Conservation (phyloP, 2,888 invertebrate genomes). For the Perizoma flavofasciatum region DNA sequence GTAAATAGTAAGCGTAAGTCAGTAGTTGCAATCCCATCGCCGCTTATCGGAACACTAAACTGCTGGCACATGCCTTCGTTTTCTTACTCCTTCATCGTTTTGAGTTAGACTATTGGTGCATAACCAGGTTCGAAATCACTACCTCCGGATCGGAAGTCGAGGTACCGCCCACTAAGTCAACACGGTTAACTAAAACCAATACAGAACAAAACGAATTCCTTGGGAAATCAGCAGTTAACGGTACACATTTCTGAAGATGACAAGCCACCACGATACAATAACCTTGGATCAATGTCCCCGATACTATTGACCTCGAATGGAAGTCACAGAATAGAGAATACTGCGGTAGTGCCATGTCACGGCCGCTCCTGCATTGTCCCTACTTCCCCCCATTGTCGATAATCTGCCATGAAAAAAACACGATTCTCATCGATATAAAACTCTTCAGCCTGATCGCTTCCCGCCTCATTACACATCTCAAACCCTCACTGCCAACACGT, state of each 20-base stretch:
- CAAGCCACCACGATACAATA: slow-evolving; percentile 42
- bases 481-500: slow-evolving; percentile 50
- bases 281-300: slow-evolving; percentile 60
- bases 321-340: neutral
- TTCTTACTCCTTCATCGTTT: no score
- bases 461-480: slow-evolving; percentile 59
- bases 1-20: no score
- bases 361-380: slow-evolving; percentile 56
- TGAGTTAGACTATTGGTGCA: no score
- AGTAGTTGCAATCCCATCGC: no score
- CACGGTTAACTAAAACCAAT: no score
- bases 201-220: no score
- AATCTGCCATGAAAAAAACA: slow-evolving; percentile 71
- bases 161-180: no score
- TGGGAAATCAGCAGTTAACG: no score
- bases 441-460: slow-evolving; percentile 58
- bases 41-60: no score
- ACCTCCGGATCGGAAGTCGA: no score
- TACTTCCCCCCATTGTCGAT: slow-evolving; percentile 81
- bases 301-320: slow-evolving; percentile 69
- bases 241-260: neutral
- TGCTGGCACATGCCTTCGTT: no score
- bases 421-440: slow-evolving; percentile 75
- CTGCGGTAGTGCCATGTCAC: slow-evolving; percentile 56
- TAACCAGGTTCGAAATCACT: no score